Conservation (phyloP, 2,797 vertebrate genomes). For the Pipistrellus pipistrellus region DNA sequence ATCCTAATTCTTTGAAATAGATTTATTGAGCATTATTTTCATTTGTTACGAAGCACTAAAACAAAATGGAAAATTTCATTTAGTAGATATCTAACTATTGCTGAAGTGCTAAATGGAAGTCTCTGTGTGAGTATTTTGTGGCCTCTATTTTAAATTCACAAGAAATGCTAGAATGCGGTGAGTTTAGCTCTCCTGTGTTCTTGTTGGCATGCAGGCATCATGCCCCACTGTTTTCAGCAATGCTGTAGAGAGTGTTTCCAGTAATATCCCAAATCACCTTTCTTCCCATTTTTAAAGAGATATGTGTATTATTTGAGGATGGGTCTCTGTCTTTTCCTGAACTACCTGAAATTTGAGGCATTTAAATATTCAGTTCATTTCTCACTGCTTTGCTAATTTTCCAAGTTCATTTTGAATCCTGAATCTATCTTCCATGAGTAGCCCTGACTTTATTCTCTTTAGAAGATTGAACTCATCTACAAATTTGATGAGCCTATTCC, state of each 20-base stretch:
- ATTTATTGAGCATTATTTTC: neutral
- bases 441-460: conserved; percentile 45
- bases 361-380: conserved; percentile 54
- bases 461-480: conserved; percentile 70
- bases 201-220: neutral
- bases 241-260: neutral
- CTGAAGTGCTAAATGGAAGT: neutral
- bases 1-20: neutral
- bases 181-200: neutral
- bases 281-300: neutral
- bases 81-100: neutral
- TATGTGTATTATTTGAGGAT: neutral
- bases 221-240: neutral
- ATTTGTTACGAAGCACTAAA: neutral
- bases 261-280: neutral
- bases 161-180: neutral
- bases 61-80: neutral
- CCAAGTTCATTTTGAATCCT: conserved; percentile 62
- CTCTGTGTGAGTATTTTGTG: neutral
- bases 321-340: neutral
- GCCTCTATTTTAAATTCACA: neutral
- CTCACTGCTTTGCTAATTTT: conserved; percentile 51
- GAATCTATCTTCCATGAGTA: conserved; percentile 38
- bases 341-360: conserved; percentile 45
- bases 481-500: conserved; percentile 75